These are phyloP conservation scores for Antitype chi DNA, from an alignment of 2,888 invertebrate species.

Conservation along the genomic window DNA sequence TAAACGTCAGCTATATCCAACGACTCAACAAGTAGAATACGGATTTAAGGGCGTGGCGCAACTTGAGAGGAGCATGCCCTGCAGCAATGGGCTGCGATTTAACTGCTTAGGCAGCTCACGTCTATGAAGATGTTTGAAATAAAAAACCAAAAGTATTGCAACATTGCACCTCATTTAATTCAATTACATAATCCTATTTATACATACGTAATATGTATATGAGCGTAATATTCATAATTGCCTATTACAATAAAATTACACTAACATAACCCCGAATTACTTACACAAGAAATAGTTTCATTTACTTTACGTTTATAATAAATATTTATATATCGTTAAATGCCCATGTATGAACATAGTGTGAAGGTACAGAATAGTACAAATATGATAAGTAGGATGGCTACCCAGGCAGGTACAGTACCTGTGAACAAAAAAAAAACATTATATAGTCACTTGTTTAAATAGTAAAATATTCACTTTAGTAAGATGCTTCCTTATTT, in stretches of 20 bases:
- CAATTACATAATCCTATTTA: constrained; percentile 82
- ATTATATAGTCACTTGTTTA: neutral
- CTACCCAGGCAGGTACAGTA: constrained; percentile 95
- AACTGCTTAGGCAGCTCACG: neutral
- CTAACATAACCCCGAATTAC: constrained; percentile 77
- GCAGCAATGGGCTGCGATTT: too few relatives aligned
- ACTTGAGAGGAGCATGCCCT: too few relatives aligned
- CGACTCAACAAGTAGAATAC: too few relatives aligned
- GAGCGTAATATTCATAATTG: constrained; percentile 79
- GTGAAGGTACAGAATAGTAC: constrained; percentile 95
- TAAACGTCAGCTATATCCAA: too few relatives aligned
- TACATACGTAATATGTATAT: constrained; percentile 82
- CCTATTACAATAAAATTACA: constrained; percentile 74
- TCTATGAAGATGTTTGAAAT: constrained; percentile 34
- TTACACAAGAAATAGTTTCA: constrained; percentile 70
- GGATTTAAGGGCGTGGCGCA: too few relatives aligned
- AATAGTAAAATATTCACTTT: neutral
- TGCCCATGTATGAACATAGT: constrained; percentile 95
- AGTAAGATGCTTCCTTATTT: neutral
- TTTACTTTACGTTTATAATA: constrained; percentile 69
- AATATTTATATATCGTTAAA: constrained; percentile 85
- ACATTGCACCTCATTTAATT: constrained; percentile 85
- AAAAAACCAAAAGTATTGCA: constrained; percentile 67
- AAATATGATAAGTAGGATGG: constrained; percentile 93
- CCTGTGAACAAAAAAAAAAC: constrained; percentile 87